phyloP scores from a whole-genome alignment of 1,140 invertebrate genomes.

The Achroia grisella region DNA sequence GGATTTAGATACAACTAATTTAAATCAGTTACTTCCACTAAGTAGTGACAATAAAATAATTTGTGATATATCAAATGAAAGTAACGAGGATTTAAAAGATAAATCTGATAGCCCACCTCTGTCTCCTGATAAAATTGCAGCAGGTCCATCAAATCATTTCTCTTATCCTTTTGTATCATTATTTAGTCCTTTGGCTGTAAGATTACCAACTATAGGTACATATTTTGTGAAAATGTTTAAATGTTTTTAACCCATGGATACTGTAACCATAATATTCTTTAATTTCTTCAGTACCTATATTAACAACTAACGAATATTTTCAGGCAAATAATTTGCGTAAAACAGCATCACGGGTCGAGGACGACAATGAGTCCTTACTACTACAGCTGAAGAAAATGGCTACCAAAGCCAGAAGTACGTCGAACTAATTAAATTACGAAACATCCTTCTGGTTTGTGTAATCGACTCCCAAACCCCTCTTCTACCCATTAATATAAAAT shows the following conservation, averaged over 20 bases:
- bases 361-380: slow-evolving; percentile 94
- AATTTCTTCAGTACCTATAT: slow-evolving; percentile 16
- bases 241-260: slow-evolving; percentile 2
- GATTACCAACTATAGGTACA: slow-evolving; percentile 69
- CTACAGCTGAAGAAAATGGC: slow-evolving; percentile 96
- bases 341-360: slow-evolving; percentile 90
- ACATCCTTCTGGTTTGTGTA: slow-evolving; percentile 46
- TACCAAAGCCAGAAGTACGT: slow-evolving; percentile 85
- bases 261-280: slow-evolving; percentile 1
- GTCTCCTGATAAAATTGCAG: slow-evolving; percentile 40
- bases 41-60: slow-evolving; percentile 4
- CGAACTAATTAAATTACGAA: slow-evolving; percentile 51
- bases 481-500: neutral
- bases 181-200: slow-evolving; percentile 65
- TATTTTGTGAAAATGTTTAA: slow-evolving; percentile 16
- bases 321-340: slow-evolving; percentile 88
- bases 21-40: neutral
- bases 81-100: slow-evolving; percentile 17
- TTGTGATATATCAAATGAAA: slow-evolving; percentile 7
- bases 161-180: slow-evolving; percentile 57
- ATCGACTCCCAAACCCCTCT: neutral
- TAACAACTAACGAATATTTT: slow-evolving; percentile 70
- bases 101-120: slow-evolving; percentile 66
- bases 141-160: slow-evolving; percentile 30
- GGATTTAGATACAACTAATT: slow-evolving; percentile 7